Percentiles rank a stretch among this genome's conserved stretches.
Evolutionary conservation across 2,797 vertebrate genomes (phyloP).

Genomic region (Chloroceryle inda): DNA sequence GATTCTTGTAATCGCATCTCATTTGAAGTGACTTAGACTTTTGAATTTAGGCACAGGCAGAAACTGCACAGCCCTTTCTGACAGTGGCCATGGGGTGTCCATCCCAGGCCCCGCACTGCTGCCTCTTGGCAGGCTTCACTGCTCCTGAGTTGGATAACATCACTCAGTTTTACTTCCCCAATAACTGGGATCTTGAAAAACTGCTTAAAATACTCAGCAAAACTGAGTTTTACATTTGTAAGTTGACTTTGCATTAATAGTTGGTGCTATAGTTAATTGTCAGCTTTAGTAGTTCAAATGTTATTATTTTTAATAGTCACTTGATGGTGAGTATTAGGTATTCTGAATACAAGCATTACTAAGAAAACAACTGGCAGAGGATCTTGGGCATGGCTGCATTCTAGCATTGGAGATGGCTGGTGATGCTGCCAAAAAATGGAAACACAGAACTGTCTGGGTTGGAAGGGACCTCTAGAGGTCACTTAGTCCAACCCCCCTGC

Average conservation of each 20-base stretch:
- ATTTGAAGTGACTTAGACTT: neutral
- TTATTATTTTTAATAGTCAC: neutral
- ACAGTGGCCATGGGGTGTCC: neutral
- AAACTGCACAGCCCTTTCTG: neutral
- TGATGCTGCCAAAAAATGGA: neutral
- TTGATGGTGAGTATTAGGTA: neutral
- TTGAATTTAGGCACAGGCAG: neutral
- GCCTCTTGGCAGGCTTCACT: neutral
- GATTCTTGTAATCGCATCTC: neutral
- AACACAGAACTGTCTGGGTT: no score
- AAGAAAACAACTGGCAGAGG: neutral
- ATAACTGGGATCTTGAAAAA: neutral
- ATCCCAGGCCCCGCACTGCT: neutral
- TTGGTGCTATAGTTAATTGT: neutral
- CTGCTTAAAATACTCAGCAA: neutral
- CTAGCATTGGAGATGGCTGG: neutral
- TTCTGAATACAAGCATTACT: neutral
- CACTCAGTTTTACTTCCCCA: no score
- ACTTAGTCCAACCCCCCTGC: no score
- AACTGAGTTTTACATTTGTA: neutral
- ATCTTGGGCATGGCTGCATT: neutral
- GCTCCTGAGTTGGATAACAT: neutral
- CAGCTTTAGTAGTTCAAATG: neutral
- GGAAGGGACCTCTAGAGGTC: no score
- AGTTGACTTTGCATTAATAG: neutral